Conservation (phyloP, 2,888 invertebrate species). For the Drosophila cognata region DNA sequence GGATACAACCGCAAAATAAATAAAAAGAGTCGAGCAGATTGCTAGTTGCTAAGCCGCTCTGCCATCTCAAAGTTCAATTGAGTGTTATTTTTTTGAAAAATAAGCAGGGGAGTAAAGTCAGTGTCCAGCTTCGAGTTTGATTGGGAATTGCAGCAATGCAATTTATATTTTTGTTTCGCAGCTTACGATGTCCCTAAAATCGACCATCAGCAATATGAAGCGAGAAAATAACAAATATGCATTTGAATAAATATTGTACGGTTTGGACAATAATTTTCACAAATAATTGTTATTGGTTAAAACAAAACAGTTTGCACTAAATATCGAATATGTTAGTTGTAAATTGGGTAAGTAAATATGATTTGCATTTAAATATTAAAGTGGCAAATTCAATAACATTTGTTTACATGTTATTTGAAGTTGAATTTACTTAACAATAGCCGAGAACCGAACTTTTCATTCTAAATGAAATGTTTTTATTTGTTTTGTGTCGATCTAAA, state of each 20-base stretch:
- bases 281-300: neutral
- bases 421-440: too few relatives aligned
- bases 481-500: neutral
- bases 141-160: slow-evolving; percentile 3
- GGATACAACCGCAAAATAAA: slow-evolving; percentile 3
- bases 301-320: neutral
- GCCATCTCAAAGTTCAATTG: slow-evolving; percentile 33
- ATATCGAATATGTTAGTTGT: neutral
- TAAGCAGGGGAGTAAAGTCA: neutral
- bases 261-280: neutral
- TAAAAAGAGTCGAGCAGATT: slow-evolving; percentile 9
- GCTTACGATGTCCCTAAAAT: neutral
- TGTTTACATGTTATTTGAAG: neutral
- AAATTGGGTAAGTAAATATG: neutral
- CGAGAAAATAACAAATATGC: neutral
- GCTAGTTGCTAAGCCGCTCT: slow-evolving; percentile 33
- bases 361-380: neutral
- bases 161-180: slow-evolving; percentile 1
- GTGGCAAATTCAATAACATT: neutral
- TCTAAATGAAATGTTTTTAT: neutral
- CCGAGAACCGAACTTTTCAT: too few relatives aligned
- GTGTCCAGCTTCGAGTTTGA: slow-evolving; percentile 1
- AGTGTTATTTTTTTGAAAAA: slow-evolving; percentile 3
- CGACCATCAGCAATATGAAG: neutral
- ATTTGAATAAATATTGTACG: too few relatives aligned